Evolutionary conservation across 2,113 vertebrate species (phyloP), one percentile per base, ranked within the genome.

Genomic region (Daphoenositta chrysoptera): DNA sequence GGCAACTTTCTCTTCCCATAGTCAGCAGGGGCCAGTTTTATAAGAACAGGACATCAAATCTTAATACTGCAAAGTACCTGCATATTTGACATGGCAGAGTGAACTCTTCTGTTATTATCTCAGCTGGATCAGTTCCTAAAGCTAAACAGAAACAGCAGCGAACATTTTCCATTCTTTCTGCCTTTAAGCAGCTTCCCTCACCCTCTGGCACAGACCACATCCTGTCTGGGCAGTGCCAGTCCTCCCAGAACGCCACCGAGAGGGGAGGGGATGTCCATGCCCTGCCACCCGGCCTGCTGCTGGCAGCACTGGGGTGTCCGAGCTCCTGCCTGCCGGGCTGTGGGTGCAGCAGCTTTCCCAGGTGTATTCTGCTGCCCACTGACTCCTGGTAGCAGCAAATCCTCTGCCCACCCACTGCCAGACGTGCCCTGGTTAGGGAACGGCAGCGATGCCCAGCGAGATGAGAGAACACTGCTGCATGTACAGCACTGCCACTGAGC

Each of bases 1-100:
- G 95, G 92, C 94, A 97, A 93, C 95, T 92, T 92, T 90, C 89
- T 92, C 73, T 96, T 97, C 77, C 72, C 77, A 86, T 96, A 95
- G 95, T 96, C 84, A 93, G 58, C 87, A 88, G 83, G 77, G 85
- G 63, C 93, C 91, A 73, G 87, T 73, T 97, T 86, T 97, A 72
- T 96, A 97, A 97, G 96, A 97, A 82, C 64, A 63, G 96, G 83
- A 89, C 93, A 96, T 97, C 96, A 96, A 82, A 86, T 80, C 94
- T 89, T 97, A 97, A 95, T 96, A 15, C 97, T 86, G 83, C 85
- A 94, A 97, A 97, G 94, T 94, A 96, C 95, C 97, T 97, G 97
- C 89, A 83, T 95, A 94, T 97, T 97, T 97, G 96, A 95, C 93
- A 96, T 94, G 96, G 96, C 70, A 94, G 94, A 92, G 94, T 47